Evolutionary conservation across 2,888 invertebrate species (phyloP).

Genomic region (Ferrisia virgata): DNA sequence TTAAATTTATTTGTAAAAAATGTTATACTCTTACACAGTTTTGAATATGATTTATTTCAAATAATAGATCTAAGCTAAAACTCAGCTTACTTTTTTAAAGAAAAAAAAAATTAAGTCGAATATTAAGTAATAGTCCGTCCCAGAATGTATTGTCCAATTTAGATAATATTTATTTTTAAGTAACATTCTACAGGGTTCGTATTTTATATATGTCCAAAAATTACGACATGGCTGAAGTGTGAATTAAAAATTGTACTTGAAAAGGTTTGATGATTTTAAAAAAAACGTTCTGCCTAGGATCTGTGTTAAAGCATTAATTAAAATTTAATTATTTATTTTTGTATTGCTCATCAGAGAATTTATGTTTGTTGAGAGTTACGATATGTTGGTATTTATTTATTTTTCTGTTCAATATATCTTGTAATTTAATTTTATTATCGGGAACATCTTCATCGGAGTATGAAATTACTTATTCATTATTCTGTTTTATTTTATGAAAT

Average conservation of each 20-base stretch:
- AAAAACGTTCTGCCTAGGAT: neutral
- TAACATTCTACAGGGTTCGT: neutral
- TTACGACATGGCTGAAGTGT: neutral
- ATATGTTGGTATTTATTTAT: conserved; percentile 11
- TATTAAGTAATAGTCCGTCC: conserved; percentile 6
- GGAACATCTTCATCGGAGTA: neutral
- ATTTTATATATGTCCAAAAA: neutral
- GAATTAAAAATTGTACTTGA: neutral
- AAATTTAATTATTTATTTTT: conserved; percentile 1
- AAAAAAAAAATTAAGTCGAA: neutral
- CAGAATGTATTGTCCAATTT: conserved; percentile 8
- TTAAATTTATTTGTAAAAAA: neutral
- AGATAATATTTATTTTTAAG: neutral
- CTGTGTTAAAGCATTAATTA: neutral
- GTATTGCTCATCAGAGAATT: neutral
- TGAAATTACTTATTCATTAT: too few relatives aligned
- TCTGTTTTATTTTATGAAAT: too few relatives aligned
- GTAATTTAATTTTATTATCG: neutral
- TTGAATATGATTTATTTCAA: neutral
- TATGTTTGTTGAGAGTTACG: conserved; percentile 7
- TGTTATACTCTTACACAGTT: neutral
- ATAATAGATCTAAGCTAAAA: neutral
- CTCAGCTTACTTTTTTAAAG: neutral
- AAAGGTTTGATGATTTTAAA: neutral
- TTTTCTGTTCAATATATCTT: neutral